Evolutionary conservation across 1,140 invertebrate genomes (phyloP), one percentile per base, ranked within the genome.

Genomic region (Plectrocnemia conspersa): DNA sequence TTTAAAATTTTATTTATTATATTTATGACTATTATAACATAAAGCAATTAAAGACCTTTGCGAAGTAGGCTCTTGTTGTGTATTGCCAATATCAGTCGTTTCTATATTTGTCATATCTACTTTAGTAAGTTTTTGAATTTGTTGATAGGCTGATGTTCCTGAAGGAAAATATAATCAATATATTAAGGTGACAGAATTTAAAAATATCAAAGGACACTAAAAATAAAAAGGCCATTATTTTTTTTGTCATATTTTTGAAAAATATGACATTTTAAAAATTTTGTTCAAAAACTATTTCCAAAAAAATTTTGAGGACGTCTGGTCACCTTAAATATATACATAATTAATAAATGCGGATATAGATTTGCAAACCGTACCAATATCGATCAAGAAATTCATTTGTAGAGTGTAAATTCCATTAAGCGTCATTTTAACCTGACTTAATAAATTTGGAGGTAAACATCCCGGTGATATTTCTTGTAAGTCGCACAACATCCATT

Each of bases 401-500:
- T 76, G 74, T 11, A 76, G 55, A 0, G 68, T 59, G 64, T 66
- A 73, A n/a, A 59, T 60, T 33, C 69, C 71, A 57, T 58, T 64
- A n/a, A 76, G 49, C 6, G 61, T 52, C 19, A 62, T 66, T 53
- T 71, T 72, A 2, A 58, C 45, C 11, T 59, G 42, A 36, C 53
- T 54, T 9, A 55, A 66, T 2, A 76, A 42, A 47, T 70, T 68
- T 1, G 53, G 25, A 0, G 73, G 74, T 4, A 76, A 47, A 15
- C 62, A 73, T 1, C 73, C 74, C 0, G 72, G 69, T 22, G 67
- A 71, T 32, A 74, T 70, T 1, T 72, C 67, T 21, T 63, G 68
- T n/a, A 76, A 56, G 55, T 75, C 68, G 63, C 72, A 69, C n/a
- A 76, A 56, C 3, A 76, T 46, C 73, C 73, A 76, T 52, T 76